Evolutionary conservation across 2,888 invertebrate genomes (phyloP).

Genomic region (Nyleta sp.): DNA sequence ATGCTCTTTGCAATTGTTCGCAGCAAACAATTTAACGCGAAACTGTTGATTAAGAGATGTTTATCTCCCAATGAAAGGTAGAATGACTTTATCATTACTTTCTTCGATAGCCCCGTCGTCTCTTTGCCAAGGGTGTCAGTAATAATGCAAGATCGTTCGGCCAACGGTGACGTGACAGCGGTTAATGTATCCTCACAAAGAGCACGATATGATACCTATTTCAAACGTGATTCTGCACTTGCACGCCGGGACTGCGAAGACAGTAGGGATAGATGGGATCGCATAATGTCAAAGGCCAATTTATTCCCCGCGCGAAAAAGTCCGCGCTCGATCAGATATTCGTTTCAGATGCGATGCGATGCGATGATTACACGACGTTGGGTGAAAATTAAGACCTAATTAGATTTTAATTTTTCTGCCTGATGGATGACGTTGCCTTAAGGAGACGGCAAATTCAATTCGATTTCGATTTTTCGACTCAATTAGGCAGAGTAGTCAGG

Average conservation of each 20-base stretch:
- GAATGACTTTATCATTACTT: constrained; percentile 51
- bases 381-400: constrained; percentile 30
- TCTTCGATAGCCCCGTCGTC: constrained; percentile 29
- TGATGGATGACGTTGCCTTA: no score
- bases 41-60: constrained; percentile 40
- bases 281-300: constrained; percentile 48
- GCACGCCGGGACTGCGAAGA: constrained; percentile 25
- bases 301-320: constrained; percentile 37
- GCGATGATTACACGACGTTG: constrained; percentile 21
- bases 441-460: no score
- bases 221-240: constrained; percentile 54
- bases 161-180: constrained; percentile 37
- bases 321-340: constrained; percentile 35
- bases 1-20: neutral
- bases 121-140: constrained; percentile 41
- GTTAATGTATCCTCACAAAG: constrained; percentile 44
- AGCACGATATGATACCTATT: constrained; percentile 49
- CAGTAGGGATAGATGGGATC: constrained; percentile 50
- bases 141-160: constrained; percentile 41
- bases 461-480: no score
- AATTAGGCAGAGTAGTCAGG: no score
- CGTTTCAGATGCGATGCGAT: constrained; percentile 29
- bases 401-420: constrained; percentile 23
- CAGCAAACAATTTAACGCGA: constrained; percentile 2
- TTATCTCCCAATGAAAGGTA: constrained; percentile 43